These are phyloP conservation scores for Oconnorella tubifera DNA, from an alignment of 2,888 invertebrate genomes.

Conservation along the genomic window DNA sequence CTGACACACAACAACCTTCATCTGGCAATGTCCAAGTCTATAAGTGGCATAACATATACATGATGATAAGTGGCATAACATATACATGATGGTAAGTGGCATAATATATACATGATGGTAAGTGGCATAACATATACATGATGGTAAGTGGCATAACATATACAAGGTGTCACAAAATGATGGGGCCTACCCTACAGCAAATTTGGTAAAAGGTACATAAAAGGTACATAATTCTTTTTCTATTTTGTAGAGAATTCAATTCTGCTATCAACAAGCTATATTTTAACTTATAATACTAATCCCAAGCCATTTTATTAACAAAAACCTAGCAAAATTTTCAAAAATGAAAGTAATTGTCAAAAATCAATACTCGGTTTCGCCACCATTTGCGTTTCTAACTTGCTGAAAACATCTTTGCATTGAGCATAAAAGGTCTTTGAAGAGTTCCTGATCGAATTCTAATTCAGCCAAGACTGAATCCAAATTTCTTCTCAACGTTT, in stretches of 20 bases:
- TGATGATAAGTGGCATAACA: no score
- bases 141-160: constrained; percentile 2
- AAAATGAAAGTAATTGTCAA: background rate
- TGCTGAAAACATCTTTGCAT: background rate
- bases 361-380: background rate
- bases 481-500: background rate
- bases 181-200: background rate
- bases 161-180: background rate
- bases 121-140: no score
- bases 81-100: no score
- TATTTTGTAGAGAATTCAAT: background rate
- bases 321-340: background rate
- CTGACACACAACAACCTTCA: no score
- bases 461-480: background rate
- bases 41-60: no score
- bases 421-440: background rate
- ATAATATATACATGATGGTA: no score
- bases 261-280: background rate
- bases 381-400: background rate
- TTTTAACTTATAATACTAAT: background rate
- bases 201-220: background rate
- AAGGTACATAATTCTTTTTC: background rate
- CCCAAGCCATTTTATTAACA: background rate
- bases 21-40: no score
- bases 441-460: background rate